A percentile compares a stretch with the other conserved stretches of the same genome.
phyloP scores from a whole-genome alignment of 2,113 vertebrate species.

The Hippocampus mohnikei region DNA sequence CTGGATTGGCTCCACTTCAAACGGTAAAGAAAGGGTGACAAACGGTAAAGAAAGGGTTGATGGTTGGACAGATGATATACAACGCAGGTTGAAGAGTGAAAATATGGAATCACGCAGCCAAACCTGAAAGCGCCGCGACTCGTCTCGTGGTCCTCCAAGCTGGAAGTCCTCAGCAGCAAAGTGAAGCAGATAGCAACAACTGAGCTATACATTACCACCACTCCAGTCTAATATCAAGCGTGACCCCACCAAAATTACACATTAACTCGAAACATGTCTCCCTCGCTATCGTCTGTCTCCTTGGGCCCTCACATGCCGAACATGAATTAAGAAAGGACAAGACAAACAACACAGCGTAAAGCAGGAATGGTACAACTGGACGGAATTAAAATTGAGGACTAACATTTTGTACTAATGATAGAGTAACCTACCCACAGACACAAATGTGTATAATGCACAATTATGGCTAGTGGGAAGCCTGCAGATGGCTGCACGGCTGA shows the following conservation, averaged over 20 bases:
- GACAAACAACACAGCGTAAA: background rate
- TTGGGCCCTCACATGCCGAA: slow-evolving; percentile 6
- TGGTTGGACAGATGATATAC: background rate
- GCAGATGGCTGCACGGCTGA: slow-evolving; percentile 47
- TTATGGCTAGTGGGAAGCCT: slow-evolving; percentile 48
- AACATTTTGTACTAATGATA: background rate
- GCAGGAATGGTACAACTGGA: background rate
- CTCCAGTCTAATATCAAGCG: slow-evolving; percentile 26
- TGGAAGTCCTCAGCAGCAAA: slow-evolving; percentile 23
- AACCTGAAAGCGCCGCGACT: slow-evolving; percentile 36
- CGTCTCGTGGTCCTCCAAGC: slow-evolving; percentile 12
- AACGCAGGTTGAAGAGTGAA: background rate
- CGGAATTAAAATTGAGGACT: background rate
- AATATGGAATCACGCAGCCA: slow-evolving; percentile 4
- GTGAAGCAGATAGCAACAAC: slow-evolving; percentile 34
- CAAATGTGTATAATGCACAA: background rate
- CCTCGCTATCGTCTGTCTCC: slow-evolving; percentile 11
- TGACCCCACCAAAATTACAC: slow-evolving; percentile 64
- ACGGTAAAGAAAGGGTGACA: background rate
- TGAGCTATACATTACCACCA: slow-evolving; percentile 54
- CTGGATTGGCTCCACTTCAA: too few species aligned
- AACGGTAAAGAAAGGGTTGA: background rate
- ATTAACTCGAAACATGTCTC: slow-evolving; percentile 55
- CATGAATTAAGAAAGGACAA: background rate
- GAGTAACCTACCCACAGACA: background rate